Conservation (phyloP, 1,140 invertebrate species). For the Sarcophaga bullata region DNA sequence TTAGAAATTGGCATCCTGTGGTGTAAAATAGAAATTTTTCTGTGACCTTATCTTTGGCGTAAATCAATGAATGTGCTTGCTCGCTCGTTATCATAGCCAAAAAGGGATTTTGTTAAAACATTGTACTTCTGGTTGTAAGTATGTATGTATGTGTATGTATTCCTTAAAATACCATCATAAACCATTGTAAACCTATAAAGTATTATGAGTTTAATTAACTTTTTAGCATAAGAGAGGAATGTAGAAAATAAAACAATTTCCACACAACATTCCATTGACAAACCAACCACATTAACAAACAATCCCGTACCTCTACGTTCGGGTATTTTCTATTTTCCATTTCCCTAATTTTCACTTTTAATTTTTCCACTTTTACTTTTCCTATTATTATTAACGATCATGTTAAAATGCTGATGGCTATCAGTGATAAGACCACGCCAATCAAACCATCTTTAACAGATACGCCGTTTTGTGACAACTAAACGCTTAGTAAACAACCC, state of each 20-base stretch:
- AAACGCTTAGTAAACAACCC: neutral
- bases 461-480: conserved; percentile 22
- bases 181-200: too few relatives aligned
- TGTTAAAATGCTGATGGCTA: conserved; percentile 1
- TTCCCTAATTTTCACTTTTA: conserved; percentile 14
- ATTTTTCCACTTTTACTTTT: too few relatives aligned
- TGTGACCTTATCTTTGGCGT: conserved; percentile 25
- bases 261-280: too few relatives aligned
- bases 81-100: neutral
- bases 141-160: too few relatives aligned
- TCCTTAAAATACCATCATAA: conserved; percentile 34
- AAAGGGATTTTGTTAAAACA: conserved; percentile 3
- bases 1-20: conserved; percentile 19
- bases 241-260: too few relatives aligned
- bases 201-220: conserved; percentile 22
- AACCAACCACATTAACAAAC: too few relatives aligned
- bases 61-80: neutral
- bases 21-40: neutral
- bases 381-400: neutral
- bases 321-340: neutral
- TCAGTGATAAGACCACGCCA: conserved; percentile 29
- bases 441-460: conserved; percentile 12
- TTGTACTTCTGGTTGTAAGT: too few relatives aligned
- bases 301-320: too few relatives aligned
- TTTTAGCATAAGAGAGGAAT: neutral